A percentile compares a stretch with the other conserved stretches of the same genome.
phyloP scores from a whole-genome alignment of 2,888 invertebrate species.

The Apamea crenata region DNA sequence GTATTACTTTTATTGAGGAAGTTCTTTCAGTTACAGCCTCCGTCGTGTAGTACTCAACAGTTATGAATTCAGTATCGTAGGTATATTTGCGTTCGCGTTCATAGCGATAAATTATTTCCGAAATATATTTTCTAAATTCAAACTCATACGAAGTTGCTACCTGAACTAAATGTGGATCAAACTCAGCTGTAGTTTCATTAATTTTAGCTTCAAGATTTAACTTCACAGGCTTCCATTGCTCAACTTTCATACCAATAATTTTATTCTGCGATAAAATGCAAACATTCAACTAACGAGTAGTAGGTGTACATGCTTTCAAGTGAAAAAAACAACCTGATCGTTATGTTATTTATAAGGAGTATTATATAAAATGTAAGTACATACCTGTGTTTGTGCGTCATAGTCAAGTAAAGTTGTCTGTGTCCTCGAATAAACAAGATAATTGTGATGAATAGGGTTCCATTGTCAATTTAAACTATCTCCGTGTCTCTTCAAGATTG shows the following conservation, averaged over 20 bases:
- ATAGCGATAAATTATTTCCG: neutral
- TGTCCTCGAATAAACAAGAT: neutral
- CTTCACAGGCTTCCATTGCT: slow-evolving; percentile 18
- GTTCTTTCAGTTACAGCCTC: neutral
- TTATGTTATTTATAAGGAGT: neutral
- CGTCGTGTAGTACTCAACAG: neutral
- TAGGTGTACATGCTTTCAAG: neutral
- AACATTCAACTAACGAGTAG: neutral
- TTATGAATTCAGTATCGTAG: neutral
- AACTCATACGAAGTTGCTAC: slow-evolving; percentile 39
- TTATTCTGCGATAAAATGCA: slow-evolving; percentile 15
- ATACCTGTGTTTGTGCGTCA: neutral
- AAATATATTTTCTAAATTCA: slow-evolving; percentile 32
- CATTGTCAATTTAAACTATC: slow-evolving; percentile 1
- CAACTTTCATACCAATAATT: slow-evolving; percentile 23
- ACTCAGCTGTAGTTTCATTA: slow-evolving; percentile 50
- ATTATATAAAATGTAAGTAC: neutral
- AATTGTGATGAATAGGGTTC: slow-evolving; percentile 13
- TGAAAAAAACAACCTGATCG: neutral
- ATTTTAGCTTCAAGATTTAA: slow-evolving; percentile 46
- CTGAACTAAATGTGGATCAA: slow-evolving; percentile 46
- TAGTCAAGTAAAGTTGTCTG: neutral
- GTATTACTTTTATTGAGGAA: slow-evolving; percentile 23
- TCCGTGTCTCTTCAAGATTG: slow-evolving; percentile 9
- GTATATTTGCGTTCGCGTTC: neutral